A percentile compares a stretch with the other conserved stretches of the same genome.
Conservation (phyloP, 1,140 invertebrate genomes). For the Apis dorsata region DNA sequence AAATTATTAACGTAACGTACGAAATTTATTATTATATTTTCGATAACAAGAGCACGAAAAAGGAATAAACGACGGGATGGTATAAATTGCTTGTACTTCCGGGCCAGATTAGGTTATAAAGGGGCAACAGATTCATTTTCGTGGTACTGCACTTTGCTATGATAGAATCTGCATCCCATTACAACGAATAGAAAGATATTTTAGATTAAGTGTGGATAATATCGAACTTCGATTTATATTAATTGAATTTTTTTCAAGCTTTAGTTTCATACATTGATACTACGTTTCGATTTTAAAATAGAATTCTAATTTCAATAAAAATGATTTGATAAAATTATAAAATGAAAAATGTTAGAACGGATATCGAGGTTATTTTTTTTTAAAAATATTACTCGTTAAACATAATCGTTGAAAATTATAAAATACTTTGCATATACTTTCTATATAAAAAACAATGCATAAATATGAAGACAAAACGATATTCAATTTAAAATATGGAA, state of each 20-base stretch:
- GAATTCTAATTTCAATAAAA: background rate
- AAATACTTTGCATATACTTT: background rate
- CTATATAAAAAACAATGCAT: background rate
- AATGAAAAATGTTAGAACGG: too few species aligned
- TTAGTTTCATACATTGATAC: too few species aligned
- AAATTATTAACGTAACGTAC: background rate
- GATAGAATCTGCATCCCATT: constrained; percentile 29
- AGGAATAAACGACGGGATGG: constrained; percentile 17
- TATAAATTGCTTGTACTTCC: constrained; percentile 46
- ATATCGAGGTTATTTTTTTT: too few species aligned
- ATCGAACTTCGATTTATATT: background rate
- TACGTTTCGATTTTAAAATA: too few species aligned
- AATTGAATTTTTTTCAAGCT: background rate
- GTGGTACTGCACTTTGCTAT: constrained; percentile 33
- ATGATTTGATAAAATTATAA: too few species aligned
- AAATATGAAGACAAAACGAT: background rate
- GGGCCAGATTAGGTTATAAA: constrained; percentile 43
- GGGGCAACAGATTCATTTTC: constrained; percentile 41
- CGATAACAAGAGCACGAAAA: constrained; percentile 29
- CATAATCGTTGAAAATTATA: background rate
- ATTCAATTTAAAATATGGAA: background rate
- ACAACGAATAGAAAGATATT: constrained; percentile 29
- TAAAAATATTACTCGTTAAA: background rate
- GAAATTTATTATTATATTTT: background rate
- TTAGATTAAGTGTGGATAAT: background rate